phyloP scores from a whole-genome alignment of 2,113 vertebrate genomes.

The Melospiza melodia region DNA sequence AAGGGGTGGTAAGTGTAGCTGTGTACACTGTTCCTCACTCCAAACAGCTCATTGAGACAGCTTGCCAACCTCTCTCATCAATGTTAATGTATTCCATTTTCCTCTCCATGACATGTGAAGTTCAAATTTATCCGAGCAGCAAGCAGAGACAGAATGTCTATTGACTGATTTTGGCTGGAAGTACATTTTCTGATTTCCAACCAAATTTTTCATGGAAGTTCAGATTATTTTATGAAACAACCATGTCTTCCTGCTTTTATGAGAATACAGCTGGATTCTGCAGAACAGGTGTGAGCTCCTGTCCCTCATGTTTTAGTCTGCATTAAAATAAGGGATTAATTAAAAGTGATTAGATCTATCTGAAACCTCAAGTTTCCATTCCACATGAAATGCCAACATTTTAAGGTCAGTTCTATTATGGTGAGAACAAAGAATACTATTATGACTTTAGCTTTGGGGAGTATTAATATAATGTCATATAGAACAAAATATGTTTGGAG shows the following conservation, averaged over 20 bases:
- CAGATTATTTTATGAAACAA: background rate
- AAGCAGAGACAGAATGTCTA: conserved; percentile 30
- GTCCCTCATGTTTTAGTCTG: background rate
- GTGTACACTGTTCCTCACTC: background rate
- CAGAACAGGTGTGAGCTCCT: background rate
- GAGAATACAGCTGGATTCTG: background rate
- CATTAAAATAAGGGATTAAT: background rate
- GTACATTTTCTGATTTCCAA: conserved; percentile 22
- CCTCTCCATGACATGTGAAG: background rate
- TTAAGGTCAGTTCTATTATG: background rate
- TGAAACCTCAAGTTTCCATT: conserved; percentile 40
- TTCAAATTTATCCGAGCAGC: conserved; percentile 12
- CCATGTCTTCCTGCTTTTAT: background rate
- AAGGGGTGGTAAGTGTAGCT: background rate
- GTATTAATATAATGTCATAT: background rate
- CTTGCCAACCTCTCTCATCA: background rate
- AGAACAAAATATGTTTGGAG: conserved; percentile 11
- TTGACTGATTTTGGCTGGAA: conserved; percentile 44
- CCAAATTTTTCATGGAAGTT: background rate
- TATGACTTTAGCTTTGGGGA: conserved; percentile 17
- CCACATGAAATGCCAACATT: conserved; percentile 14
- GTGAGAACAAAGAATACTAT: conserved; percentile 34
- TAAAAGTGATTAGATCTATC: background rate
- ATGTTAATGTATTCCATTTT: background rate
- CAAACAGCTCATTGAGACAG: background rate